Conservation (phyloP, 2,888 invertebrate genomes). For the Pantelozetes paolii region DNA sequence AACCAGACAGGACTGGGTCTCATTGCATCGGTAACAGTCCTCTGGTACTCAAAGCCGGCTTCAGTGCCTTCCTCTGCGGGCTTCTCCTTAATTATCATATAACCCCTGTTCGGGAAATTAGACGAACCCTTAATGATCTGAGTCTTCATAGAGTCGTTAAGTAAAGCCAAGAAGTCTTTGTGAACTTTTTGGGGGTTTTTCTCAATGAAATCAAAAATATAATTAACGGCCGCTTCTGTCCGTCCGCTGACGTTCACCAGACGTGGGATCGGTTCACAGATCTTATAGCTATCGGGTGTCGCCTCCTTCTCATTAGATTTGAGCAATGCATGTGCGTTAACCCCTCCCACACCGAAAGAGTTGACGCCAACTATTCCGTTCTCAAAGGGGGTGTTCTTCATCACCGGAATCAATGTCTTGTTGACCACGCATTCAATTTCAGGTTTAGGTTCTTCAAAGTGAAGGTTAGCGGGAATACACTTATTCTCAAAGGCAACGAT, state of each 20-base stretch:
- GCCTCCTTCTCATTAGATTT: conserved; percentile 65
- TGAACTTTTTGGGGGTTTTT: conserved; percentile 59
- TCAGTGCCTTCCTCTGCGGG: background rate
- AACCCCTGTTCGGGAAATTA: conserved; percentile 41
- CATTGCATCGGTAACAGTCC: conserved; percentile 48
- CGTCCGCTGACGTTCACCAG: conserved; percentile 78
- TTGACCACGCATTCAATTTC: conserved; percentile 83
- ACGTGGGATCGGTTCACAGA: conserved; percentile 58
- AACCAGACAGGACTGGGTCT: conserved; percentile 83
- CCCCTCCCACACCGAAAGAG: conserved; percentile 97
- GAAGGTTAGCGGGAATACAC: conserved; percentile 83
- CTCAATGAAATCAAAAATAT: conserved; percentile 60
- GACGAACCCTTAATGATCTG: conserved; percentile 28
- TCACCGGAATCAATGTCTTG: conserved; percentile 82
- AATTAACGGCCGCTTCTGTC: conserved; percentile 70
- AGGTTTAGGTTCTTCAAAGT: conserved; percentile 77
- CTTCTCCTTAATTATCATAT: conserved; percentile 43
- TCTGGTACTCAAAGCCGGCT: conserved; percentile 47
- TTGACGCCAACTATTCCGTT: conserved; percentile 88
- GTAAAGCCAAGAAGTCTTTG: conserved; percentile 67
- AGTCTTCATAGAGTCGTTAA: conserved; percentile 67
- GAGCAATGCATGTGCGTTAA: conserved; percentile 82
- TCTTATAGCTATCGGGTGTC: conserved; percentile 27
- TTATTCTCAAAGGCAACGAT: conserved; percentile 88
- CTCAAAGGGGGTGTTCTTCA: conserved; percentile 73